Percentiles rank a stretch among this genome's conserved stretches.
Conservation (phyloP, 2,888 invertebrate species). For the Thymelicus sylvestris region DNA sequence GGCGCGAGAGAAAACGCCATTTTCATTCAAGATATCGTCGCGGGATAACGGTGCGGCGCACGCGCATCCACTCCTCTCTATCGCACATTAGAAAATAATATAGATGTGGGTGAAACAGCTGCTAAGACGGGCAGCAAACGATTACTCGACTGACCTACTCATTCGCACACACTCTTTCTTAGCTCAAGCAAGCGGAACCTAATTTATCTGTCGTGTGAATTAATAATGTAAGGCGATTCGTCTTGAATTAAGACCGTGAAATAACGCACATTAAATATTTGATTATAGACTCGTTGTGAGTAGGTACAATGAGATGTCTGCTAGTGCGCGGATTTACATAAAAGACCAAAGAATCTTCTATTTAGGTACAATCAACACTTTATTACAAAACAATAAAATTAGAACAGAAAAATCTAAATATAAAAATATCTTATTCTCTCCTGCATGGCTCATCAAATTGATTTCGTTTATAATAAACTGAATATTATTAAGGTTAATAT, state of each 20-base stretch:
- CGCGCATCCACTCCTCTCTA: slow-evolving; percentile 58
- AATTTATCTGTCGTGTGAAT: slow-evolving; percentile 81
- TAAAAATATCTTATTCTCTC: no score
- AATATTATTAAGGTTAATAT: no score
- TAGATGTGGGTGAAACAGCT: slow-evolving; percentile 54
- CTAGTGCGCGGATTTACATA: no score
- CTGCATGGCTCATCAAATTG: no score
- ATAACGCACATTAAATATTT: slow-evolving; percentile 64
- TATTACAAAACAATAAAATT: no score
- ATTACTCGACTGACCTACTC: slow-evolving; percentile 85
- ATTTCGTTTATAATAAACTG: no score
- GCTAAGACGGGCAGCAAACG: slow-evolving; percentile 66
- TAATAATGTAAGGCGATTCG: slow-evolving; percentile 67
- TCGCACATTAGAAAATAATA: slow-evolving; percentile 43
- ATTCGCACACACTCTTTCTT: slow-evolving; percentile 84
- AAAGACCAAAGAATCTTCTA: no score
- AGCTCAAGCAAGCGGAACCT: slow-evolving; percentile 79
- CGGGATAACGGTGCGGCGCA: slow-evolving; percentile 82
- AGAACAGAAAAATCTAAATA: no score
- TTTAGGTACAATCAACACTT: no score
- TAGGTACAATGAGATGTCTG: not conserved
- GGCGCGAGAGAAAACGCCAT: slow-evolving; percentile 83
- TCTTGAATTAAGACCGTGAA: slow-evolving; percentile 62
- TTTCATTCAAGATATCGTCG: slow-evolving; percentile 84
- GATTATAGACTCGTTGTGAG: slow-evolving; percentile 50